These are phyloP conservation scores for Cydia amplana DNA, from an alignment of 1,140 invertebrate species.

Conservation along the genomic window DNA sequence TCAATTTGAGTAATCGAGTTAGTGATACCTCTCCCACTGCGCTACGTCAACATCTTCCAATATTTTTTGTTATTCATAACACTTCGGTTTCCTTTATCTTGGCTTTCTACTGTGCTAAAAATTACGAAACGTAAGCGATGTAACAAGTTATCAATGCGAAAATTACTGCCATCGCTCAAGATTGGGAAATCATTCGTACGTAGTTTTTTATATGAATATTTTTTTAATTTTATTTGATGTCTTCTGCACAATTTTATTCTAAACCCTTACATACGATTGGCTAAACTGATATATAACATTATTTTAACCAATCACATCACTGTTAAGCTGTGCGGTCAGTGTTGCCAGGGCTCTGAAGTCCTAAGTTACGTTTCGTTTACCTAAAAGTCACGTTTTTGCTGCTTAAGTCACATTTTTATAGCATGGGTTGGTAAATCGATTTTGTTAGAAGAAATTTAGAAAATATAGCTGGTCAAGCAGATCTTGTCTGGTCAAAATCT, in stretches of 20 bases:
- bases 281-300: too few species aligned
- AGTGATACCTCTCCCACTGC: constrained; percentile 38
- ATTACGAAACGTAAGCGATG: neutral
- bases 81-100: constrained; percentile 1
- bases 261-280: neutral
- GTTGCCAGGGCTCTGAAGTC: too few species aligned
- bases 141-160: constrained; percentile 12
- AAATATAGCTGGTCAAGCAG: too few species aligned
- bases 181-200: constrained; percentile 24
- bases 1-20: constrained; percentile 60
- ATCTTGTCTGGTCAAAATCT: too few species aligned
- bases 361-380: too few species aligned
- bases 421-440: too few species aligned
- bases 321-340: neutral
- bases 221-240: constrained; percentile 16
- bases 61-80: constrained; percentile 25
- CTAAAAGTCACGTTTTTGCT: too few species aligned
- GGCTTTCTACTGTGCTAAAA: constrained; percentile 27
- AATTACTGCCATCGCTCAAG: constrained; percentile 16
- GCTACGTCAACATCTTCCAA: constrained; percentile 19
- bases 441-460: too few species aligned
- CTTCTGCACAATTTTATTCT: neutral
- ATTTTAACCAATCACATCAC: neutral
- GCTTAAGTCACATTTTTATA: too few species aligned
- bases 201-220: constrained; percentile 14